Base-by-base conservation (phyloP, 1,140 invertebrate species). In the Atopsyche davidsoni region DNA sequence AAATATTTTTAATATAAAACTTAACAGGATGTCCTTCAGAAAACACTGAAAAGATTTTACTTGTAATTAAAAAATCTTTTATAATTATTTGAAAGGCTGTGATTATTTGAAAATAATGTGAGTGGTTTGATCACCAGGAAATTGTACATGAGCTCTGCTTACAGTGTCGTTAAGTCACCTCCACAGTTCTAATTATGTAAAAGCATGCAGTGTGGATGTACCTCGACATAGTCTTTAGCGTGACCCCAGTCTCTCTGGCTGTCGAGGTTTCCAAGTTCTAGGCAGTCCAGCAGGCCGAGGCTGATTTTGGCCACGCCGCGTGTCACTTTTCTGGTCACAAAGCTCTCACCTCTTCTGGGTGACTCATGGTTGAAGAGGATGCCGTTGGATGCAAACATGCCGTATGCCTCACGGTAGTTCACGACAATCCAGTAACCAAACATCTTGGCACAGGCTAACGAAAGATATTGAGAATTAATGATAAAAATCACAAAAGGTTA, bases 361-460 rank as follows among this genome's bases (percentile, higher is more conserved):
- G 93, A 97, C 76, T 99, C 97, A 67, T 99, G 97, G 75, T 99
- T 99, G 66, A 99, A 99, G 2, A 99, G 76, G 57, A 99, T 96
- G 0, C 97, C 97, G 75, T 99, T 99, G 60, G 92, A 96, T 1
- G 95, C 94, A 75, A 87, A 99, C 85, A 99, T 98, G 46, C 84
- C 79, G 65, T 99, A 99, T 0, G 97, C 95, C 69, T 99, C 96
- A 50, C 96, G 78, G 64, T 99, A 99, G 72, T 99, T 99, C 7
- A 95, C 79, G 0, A 96, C 90, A 60, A 98, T 98, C 96, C 97
- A 99, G 64, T 93, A 99, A 2, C 89, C 96, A 67, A 98, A 99
- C 44, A 99, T 76, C 72, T 99, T 99, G 2, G 97, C 96, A 62
- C 92, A 96, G 41, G 94, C 96, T 98, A 63, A 42, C 73, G 72